Percentiles rank a stretch among this genome's conserved stretches.
phyloP scores from a whole-genome alignment of 1,140 invertebrate genomes.

The Globodera ellingtonae region DNA sequence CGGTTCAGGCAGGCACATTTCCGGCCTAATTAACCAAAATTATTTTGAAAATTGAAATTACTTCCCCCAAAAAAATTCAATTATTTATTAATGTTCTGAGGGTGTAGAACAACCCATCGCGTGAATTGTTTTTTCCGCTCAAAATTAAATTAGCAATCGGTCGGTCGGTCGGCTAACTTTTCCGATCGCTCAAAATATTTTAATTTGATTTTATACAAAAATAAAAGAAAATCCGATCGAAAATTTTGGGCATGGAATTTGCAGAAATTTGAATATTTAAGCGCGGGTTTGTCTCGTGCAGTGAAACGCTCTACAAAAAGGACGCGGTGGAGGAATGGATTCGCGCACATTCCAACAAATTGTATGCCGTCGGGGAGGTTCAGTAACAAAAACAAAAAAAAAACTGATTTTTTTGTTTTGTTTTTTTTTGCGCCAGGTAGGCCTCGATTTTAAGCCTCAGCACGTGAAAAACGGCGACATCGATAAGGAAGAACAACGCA shows the following conservation, averaged over 20 bases:
- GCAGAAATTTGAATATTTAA: constrained; percentile 27
- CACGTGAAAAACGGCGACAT: constrained; percentile 52
- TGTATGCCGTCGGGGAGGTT: constrained; percentile 43
- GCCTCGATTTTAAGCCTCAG: constrained; percentile 66
- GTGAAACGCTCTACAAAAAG: constrained; percentile 28
- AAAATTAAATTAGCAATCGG: too few species aligned
- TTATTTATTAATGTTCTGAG: too few species aligned
- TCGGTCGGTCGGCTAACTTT: too few species aligned
- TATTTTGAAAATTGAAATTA: constrained; percentile 14
- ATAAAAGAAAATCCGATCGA: constrained; percentile 9
- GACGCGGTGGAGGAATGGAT: constrained; percentile 31
- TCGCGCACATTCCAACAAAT: background rate
- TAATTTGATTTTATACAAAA: background rate
- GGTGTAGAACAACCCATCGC: too few species aligned
- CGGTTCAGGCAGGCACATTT: constrained; percentile 58
- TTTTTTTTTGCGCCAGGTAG: constrained; percentile 41
- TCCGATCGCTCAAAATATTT: too few species aligned
- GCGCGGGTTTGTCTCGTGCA: constrained; percentile 22
- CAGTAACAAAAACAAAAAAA: background rate
- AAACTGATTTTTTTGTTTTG: constrained; percentile 5
- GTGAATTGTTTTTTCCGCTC: too few species aligned
- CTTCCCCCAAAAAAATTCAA: background rate
- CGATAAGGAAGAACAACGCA: constrained; percentile 60
- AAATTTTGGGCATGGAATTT: background rate
- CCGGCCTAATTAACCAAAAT: too few species aligned